phyloP scores from a whole-genome alignment of 2,797 vertebrate species.

The Pseudomugil tenellus region DNA sequence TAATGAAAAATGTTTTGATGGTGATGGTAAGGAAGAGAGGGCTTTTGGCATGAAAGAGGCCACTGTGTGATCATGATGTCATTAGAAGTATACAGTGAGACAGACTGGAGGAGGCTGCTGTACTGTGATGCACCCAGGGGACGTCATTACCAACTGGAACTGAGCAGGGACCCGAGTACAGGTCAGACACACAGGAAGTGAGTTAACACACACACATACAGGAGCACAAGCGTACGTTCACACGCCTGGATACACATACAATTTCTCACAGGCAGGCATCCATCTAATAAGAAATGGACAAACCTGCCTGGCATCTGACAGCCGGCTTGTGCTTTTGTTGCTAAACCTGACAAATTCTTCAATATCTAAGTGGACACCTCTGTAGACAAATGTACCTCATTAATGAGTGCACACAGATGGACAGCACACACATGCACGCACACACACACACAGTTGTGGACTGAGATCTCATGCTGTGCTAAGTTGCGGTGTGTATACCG shows the following conservation, averaged over 20 bases:
- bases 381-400: conserved; percentile 75
- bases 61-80: conserved; percentile 82
- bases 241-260: conserved; percentile 20
- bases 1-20: conserved; percentile 58
- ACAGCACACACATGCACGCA: conserved; percentile 31
- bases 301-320: conserved; percentile 67
- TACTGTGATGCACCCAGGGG: conserved; percentile 71
- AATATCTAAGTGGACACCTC: conserved; percentile 75
- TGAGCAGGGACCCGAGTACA: conserved; percentile 73
- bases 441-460: conserved; percentile 18
- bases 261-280: conserved; percentile 57
- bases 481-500: conserved; percentile 68
- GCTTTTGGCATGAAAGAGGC: conserved; percentile 76
- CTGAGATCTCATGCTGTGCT: conserved; percentile 66
- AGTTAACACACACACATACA: conserved; percentile 18
- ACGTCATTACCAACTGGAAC: conserved; percentile 80
- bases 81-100: conserved; percentile 81
- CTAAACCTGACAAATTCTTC: conserved; percentile 72
- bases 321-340: conserved; percentile 59
- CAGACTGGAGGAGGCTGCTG: conserved; percentile 74
- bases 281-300: conserved; percentile 76
- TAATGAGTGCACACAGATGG: conserved; percentile 72
- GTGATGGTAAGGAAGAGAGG: conserved; percentile 68
- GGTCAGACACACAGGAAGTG: conserved; percentile 76
- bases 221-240: conserved; percentile 1